A percentile compares a stretch with the other conserved stretches of the same genome.
Evolutionary conservation across 92 coral and sea anemone genomes (phyloP).

Genomic region (Epizoanthus scotinus): DNA sequence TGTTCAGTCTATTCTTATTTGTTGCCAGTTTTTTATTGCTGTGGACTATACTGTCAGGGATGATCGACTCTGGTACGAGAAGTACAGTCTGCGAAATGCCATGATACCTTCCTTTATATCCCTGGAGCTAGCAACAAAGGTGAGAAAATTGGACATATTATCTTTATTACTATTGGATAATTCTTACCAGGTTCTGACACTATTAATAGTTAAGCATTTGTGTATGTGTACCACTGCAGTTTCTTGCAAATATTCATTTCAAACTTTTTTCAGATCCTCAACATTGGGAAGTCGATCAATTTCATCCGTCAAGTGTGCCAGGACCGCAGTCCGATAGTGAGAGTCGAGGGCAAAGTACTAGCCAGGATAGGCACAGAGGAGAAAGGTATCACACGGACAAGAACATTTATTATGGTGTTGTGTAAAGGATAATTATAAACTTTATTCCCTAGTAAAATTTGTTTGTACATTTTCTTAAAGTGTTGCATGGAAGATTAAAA

Average conservation of each 20-base stretch:
- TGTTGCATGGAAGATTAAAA: no score
- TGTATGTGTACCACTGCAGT: no score
- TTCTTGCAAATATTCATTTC: not conserved
- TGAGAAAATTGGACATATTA: not conserved
- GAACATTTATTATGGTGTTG: no score
- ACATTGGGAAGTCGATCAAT: slow-evolving; percentile 98
- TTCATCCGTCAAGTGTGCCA: slow-evolving; percentile 95
- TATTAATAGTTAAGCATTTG: no score
- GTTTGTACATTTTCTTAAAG: no score
- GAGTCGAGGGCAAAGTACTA: slow-evolving; percentile 60
- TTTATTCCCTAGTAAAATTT: no score
- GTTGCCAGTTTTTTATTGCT: slow-evolving; percentile 85
- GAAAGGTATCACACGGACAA: slow-evolving; percentile 13
- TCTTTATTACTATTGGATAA: not conserved
- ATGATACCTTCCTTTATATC: slow-evolving; percentile 97
- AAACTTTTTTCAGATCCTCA: slow-evolving; percentile 60
- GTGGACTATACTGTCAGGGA: slow-evolving; percentile 93
- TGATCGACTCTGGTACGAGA: slow-evolving; percentile 96
- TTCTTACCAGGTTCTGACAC: no score
- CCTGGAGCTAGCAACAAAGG: slow-evolving; percentile 92
- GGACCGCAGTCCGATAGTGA: slow-evolving; percentile 79
- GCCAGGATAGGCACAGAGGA: slow-evolving; percentile 60
- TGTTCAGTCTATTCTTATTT: not conserved
- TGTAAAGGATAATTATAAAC: no score
- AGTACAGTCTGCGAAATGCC: slow-evolving; percentile 90